Evolutionary conservation across 2,113 vertebrate species (phyloP).

Genomic region (Halichoerus grypus): DNA sequence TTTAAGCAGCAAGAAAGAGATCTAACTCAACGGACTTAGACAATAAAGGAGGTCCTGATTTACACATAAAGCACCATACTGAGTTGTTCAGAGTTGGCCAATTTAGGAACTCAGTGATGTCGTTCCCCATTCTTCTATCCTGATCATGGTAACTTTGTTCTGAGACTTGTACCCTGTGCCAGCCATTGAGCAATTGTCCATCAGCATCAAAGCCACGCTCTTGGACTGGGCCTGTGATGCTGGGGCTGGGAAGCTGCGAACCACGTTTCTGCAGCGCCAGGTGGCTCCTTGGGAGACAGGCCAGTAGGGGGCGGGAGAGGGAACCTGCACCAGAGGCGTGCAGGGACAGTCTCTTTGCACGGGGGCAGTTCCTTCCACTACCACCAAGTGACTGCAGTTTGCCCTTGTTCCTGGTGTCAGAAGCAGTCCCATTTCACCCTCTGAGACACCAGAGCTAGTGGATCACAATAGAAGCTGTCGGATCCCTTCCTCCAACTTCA

Average conservation of each 20-base stretch:
- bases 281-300: background rate
- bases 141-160: background rate
- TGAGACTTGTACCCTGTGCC: background rate
- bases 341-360: fast-evolving
- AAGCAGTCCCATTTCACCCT: background rate
- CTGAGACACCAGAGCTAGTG: background rate
- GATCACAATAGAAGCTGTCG: background rate
- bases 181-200: background rate
- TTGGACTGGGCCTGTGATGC: fast-evolving
- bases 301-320: background rate
- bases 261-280: background rate
- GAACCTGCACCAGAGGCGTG: too few relatives aligned
- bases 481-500: background rate
- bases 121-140: background rate
- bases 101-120: background rate
- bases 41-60: background rate
- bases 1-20: background rate
- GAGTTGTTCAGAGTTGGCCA: background rate
- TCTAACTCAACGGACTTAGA: background rate
- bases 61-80: background rate
- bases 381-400: background rate
- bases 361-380: too few relatives aligned
- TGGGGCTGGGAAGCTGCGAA: background rate
- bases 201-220: background rate
- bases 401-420: too few relatives aligned